Evolutionary conservation across 2,797 vertebrate genomes (phyloP), one percentile per base, ranked within the genome.

Genomic region (Sebastes ruberrimus): DNA sequence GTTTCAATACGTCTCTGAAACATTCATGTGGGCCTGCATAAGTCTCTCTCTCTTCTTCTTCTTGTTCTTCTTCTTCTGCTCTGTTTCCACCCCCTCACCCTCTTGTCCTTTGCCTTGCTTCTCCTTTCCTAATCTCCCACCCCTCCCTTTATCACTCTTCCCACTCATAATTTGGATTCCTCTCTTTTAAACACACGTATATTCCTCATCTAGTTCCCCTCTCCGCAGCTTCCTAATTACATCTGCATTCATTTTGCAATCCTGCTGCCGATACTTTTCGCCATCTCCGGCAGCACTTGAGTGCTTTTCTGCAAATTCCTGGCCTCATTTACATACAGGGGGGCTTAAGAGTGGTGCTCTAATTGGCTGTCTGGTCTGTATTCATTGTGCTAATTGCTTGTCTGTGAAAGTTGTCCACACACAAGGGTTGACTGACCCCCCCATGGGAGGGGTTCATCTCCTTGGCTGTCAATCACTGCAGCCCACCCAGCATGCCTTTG

Each of bases 361-460:
- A 92, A 93, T 89, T 93, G 89, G 84, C 76, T 84, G 80, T 68
- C 84, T 91, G 83, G 86, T 83, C 60, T 87, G 76, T 76, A 84
- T 91, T 89, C 88, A 80, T n/a, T 57, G 65, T 82, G 81, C 71
- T 91, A 91, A 94, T 90, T 87, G 80, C 80, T 87, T 83, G 78
- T 89, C 82, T 88, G 63, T 68, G 28, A 84, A 81, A 88, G 76
- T 89, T 89, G 85, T 91, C 81, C 82, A 72, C 79, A 74, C 79
- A 76, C 71, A 86, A 77, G 74, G 32, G 8, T 75, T 60, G 73
- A 78, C 55, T 23, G 33, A 57, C 71, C 75, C 66, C 56, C 71
- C 81, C 73, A 65, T 35, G 69, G 74, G 73, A 81, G 16, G 59
- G 74, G 42, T 80, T 86, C 66, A 61, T 76, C 10, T 1, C 56